phyloP scores from a whole-genome alignment of 2,888 invertebrate genomes.

The Scaptodrosophila latifasciaeformis region DNA sequence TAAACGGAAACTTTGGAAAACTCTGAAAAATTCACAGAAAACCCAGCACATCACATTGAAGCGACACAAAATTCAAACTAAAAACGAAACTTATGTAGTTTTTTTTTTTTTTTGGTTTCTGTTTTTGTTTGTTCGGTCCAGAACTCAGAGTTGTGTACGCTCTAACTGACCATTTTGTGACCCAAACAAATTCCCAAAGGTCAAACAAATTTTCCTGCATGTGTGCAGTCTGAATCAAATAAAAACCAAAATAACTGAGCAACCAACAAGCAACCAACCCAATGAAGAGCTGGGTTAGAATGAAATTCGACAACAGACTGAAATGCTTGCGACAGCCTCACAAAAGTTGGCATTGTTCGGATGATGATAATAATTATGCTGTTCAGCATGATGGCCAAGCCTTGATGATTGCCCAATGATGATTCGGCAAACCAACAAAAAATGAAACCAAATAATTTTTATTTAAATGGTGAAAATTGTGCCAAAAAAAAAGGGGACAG shows the following conservation, averaged over 20 bases:
- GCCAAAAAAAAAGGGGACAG: too few species aligned
- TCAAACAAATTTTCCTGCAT: slow-evolving; percentile 39
- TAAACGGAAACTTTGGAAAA: background rate
- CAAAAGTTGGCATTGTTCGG: slow-evolving; percentile 34
- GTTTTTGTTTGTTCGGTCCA: slow-evolving; percentile 14
- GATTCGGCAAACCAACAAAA: too few species aligned
- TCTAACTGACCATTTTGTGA: slow-evolving; percentile 3
- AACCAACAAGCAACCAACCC: too few species aligned
- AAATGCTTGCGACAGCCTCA: slow-evolving; percentile 43
- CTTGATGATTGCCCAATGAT: too few species aligned
- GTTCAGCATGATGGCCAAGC: too few species aligned
- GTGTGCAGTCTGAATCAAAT: too few species aligned
- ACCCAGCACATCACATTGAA: slow-evolving; percentile 24
- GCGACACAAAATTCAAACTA: slow-evolving; percentile 13
- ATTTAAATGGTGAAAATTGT: slow-evolving; percentile 22
- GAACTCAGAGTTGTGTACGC: background rate
- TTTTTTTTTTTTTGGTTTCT: slow-evolving; percentile 2
- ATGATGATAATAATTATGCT: slow-evolving; percentile 6
- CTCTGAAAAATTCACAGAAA: slow-evolving; percentile 10
- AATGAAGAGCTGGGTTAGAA: too few species aligned
- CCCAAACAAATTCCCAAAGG: slow-evolving; percentile 40
- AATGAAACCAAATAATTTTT: slow-evolving; percentile 24
- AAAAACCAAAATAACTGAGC: too few species aligned
- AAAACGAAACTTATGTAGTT: slow-evolving; percentile 6
- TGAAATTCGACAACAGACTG: slow-evolving; percentile 31